Evolutionary conservation across 2,113 vertebrate genomes (phyloP).

Genomic region (Mystacornis crossleyi): DNA sequence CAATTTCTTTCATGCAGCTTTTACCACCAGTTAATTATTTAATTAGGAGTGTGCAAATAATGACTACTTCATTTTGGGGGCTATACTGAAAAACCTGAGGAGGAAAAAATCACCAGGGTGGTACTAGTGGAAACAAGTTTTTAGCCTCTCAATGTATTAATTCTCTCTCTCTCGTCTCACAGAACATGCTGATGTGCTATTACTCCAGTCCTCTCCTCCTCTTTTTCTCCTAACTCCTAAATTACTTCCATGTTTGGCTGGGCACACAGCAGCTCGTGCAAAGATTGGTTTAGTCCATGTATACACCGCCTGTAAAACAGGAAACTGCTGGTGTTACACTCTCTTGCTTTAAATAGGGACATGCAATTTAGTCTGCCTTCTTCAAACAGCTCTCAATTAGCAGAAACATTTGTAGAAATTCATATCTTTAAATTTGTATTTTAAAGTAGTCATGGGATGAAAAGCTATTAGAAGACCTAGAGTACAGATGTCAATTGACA

Average conservation of each 20-base stretch:
- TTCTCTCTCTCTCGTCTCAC: background rate
- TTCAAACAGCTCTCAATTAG: background rate
- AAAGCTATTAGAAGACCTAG: background rate
- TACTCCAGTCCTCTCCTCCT: background rate
- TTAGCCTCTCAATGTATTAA: background rate
- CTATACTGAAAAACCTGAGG: background rate
- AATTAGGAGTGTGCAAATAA: background rate
- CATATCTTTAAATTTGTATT: background rate
- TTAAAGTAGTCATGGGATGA: background rate
- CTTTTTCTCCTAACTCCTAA: background rate
- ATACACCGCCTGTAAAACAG: background rate
- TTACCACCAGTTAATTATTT: background rate
- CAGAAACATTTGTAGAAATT: background rate
- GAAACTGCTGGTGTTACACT: background rate
- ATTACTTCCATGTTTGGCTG: background rate
- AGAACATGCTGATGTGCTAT: background rate
- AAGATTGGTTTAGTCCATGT: background rate
- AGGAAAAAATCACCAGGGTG: accelerated
- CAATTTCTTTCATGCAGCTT: background rate
- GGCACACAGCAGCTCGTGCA: background rate
- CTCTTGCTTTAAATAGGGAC: background rate
- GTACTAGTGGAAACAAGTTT: background rate
- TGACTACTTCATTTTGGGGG: background rate
- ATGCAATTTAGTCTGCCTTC: background rate
- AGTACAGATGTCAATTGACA: background rate